These are phyloP conservation scores for Acromyrmex charruanus DNA, from an alignment of 1,140 invertebrate species.

Conservation along the genomic window DNA sequence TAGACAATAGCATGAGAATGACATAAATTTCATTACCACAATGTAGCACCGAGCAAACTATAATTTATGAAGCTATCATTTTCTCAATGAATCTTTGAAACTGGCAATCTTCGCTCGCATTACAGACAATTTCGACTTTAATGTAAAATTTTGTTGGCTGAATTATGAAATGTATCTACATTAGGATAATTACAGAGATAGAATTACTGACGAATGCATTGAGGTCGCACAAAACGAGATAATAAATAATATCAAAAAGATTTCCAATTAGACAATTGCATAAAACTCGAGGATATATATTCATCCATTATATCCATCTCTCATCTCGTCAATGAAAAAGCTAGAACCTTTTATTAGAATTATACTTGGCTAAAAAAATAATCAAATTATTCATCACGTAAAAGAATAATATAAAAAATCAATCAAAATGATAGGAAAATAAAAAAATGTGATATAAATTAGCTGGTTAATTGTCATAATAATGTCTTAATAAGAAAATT, in stretches of 20 bases:
- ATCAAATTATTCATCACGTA: constrained; percentile 4
- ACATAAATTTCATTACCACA: constrained; percentile 64
- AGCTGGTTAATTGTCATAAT: not conserved
- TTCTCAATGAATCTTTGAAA: constrained; percentile 20
- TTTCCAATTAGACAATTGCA: constrained; percentile 5
- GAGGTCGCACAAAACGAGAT: not conserved
- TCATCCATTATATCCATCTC: not conserved
- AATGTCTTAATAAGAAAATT: not conserved
- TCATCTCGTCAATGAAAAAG: constrained; percentile 1
- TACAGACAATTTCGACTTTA: constrained; percentile 13
- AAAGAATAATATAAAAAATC: not conserved
- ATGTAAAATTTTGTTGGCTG: constrained; percentile 14
- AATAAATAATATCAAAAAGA: constrained; percentile 28
- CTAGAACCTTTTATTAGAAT: not conserved
- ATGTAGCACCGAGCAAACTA: constrained; percentile 3
- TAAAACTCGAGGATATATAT: not conserved
- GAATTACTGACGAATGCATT: not conserved
- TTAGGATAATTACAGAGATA: constrained; percentile 9
- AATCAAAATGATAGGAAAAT: not conserved
- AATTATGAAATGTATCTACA: not conserved
- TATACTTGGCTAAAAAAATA: not conserved
- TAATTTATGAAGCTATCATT: constrained; percentile 52
- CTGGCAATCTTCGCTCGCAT: not conserved
- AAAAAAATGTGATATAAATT: constrained; percentile 1
- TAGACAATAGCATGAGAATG: constrained; percentile 43